Conservation (phyloP, 2,888 invertebrate species). For the Diarsia dahlii region DNA sequence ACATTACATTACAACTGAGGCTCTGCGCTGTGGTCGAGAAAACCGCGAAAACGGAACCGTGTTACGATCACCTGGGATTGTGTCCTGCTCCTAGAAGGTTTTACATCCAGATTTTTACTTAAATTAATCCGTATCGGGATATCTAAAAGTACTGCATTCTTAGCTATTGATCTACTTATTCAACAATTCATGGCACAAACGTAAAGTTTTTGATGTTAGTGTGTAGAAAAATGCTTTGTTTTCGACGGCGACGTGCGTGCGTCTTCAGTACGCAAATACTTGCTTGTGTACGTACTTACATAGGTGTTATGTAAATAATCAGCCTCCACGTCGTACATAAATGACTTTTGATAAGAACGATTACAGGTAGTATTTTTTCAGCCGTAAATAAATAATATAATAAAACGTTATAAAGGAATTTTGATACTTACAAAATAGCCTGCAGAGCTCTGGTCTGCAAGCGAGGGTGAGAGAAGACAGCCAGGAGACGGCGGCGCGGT, state of each 20-base stretch:
- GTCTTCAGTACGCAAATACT: constrained; percentile 62
- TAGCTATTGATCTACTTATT: constrained; percentile 16
- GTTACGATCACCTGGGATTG: constrained; percentile 29
- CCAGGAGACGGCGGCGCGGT: constrained; percentile 88
- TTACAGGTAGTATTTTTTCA: constrained; percentile 45
- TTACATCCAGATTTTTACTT: not conserved
- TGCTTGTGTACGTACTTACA: constrained; percentile 55
- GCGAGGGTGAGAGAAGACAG: constrained; percentile 84
- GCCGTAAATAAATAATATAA: constrained; percentile 34
- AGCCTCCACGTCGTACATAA: constrained; percentile 47
- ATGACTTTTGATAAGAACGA: constrained; percentile 62
- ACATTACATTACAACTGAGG: constrained; percentile 38
- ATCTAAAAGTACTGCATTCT: not conserved
- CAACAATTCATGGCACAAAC: constrained; percentile 31
- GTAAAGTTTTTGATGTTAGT: constrained; percentile 26
- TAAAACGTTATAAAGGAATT: constrained; percentile 25
- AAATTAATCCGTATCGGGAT: not conserved
- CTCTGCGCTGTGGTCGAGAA: constrained; percentile 62
- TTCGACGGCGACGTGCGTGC: constrained; percentile 53
- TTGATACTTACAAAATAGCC: constrained; percentile 85
- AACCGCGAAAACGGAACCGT: constrained; percentile 67
- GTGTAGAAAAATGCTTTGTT: constrained; percentile 61
- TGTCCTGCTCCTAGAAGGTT: constrained; percentile 22
- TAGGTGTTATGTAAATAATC: constrained; percentile 65
- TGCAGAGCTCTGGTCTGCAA: constrained; percentile 86